A percentile compares a stretch with the other conserved stretches of the same genome.
phyloP scores from a whole-genome alignment of 2,113 vertebrate genomes.

The Thalassoma bifasciatum region DNA sequence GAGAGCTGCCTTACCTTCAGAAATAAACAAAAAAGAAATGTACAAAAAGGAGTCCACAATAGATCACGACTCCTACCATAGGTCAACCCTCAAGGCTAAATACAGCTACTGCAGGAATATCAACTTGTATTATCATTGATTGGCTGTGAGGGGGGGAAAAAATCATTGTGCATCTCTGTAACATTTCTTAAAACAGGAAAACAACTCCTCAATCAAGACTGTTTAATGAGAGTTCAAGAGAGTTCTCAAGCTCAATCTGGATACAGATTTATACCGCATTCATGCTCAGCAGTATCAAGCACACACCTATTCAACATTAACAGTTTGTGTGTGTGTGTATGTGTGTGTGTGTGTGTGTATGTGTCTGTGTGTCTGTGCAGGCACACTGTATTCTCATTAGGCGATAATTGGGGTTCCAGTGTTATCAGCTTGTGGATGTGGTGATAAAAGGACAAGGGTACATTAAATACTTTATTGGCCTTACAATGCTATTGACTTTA shows the following conservation, averaged over 20 bases:
- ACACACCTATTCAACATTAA: too few species aligned
- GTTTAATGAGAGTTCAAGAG: too few species aligned
- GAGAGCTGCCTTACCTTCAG: slow-evolving; percentile 21
- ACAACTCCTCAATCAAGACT: too few species aligned
- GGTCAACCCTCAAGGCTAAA: slow-evolving; percentile 18
- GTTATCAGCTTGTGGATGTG: slow-evolving; percentile 53
- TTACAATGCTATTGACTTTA: slow-evolving; percentile 34
- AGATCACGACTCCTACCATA: slow-evolving; percentile 23
- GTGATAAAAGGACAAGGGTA: slow-evolving; percentile 40
- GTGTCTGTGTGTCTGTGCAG: background rate
- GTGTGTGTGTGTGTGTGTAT: too few species aligned
- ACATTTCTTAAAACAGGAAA: too few species aligned
- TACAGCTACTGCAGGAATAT: slow-evolving; percentile 2
- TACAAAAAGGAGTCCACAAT: slow-evolving; percentile 7
- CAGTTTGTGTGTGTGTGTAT: background rate
- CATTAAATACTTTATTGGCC: slow-evolving; percentile 39
- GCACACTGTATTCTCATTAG: slow-evolving; percentile 28
- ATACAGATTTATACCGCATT: too few species aligned
- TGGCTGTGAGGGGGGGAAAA: slow-evolving; percentile 19
- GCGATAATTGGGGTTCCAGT: slow-evolving; percentile 34
- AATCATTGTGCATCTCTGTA: too few species aligned
- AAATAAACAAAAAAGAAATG: slow-evolving; percentile 13
- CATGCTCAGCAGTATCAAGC: too few species aligned
- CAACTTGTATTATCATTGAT: slow-evolving; percentile 12
- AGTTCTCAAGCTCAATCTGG: too few species aligned